These are phyloP conservation scores for Myioborus miniatus DNA, from an alignment of 2,797 vertebrate genomes.

Conservation along the genomic window DNA sequence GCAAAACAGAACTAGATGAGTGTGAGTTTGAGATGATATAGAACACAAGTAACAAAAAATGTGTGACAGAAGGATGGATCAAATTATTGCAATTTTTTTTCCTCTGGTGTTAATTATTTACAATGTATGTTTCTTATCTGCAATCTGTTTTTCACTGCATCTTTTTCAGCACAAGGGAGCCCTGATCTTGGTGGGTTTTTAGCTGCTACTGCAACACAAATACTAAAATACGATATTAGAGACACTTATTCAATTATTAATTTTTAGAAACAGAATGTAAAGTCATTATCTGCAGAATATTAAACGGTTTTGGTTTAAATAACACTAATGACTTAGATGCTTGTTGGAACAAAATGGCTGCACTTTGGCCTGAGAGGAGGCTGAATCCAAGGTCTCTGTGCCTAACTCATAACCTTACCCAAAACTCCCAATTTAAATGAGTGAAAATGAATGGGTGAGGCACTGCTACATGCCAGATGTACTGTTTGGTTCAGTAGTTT, in stretches of 20 bases:
- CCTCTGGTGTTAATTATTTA: slow-evolving; percentile 61
- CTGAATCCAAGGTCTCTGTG: background rate
- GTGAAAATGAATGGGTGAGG: background rate
- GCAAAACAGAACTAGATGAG: background rate
- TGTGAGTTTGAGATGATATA: background rate
- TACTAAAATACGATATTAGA: background rate
- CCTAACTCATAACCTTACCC: background rate
- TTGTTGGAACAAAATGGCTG: background rate
- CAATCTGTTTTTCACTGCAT: slow-evolving; percentile 33
- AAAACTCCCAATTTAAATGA: background rate
- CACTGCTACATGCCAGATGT: background rate
- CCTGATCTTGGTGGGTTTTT: slow-evolving; percentile 26
- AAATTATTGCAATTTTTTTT: slow-evolving; percentile 15
- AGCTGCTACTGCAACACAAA: background rate
- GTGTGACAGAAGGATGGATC: slow-evolving; percentile 17
- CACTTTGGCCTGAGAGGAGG: background rate
- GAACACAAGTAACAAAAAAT: background rate
- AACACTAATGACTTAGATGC: background rate
- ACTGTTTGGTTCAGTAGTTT: background rate
- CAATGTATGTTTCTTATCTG: slow-evolving; percentile 39
- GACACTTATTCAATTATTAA: background rate
- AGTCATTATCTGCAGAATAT: background rate
- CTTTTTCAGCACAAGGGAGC: background rate
- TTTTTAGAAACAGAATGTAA: background rate
- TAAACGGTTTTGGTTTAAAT: background rate